phyloP scores from a whole-genome alignment of 2,888 invertebrate genomes.

The Acrobasis suavella region DNA sequence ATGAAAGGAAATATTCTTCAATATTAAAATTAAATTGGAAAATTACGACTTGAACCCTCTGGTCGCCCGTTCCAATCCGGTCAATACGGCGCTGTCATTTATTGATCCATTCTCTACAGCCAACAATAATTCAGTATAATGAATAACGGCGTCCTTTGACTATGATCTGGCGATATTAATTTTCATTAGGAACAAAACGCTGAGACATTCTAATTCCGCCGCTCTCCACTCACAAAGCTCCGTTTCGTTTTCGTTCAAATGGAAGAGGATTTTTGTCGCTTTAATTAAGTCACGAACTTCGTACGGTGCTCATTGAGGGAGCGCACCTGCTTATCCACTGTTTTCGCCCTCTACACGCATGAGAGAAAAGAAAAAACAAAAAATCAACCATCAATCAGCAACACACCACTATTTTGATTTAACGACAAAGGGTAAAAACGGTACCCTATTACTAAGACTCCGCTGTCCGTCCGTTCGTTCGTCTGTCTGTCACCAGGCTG shows the following conservation, averaged over 20 bases:
- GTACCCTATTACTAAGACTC: no score
- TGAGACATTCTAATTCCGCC: slow-evolving; percentile 25
- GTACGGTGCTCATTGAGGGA: slow-evolving; percentile 44
- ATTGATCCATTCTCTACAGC: neutral
- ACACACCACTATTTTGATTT: no score
- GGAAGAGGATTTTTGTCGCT: slow-evolving; percentile 52
- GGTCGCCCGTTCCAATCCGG: no score
- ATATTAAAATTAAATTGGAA: no score
- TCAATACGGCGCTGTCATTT: neutral
- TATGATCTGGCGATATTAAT: slow-evolving; percentile 26
- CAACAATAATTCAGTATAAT: no score
- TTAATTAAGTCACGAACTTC: slow-evolving; percentile 68
- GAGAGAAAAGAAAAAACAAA: no score
- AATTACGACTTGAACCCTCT: no score
- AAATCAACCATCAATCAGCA: no score
- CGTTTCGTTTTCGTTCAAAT: slow-evolving; percentile 46
- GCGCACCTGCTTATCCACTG: neutral
- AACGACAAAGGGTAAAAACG: no score
- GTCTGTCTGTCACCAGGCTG: no score
- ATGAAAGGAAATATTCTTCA: no score
- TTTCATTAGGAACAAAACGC: slow-evolving; percentile 30
- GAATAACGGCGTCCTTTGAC: neutral
- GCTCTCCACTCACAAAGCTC: slow-evolving; percentile 31
- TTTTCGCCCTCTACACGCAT: neutral
- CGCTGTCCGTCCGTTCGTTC: no score